These are phyloP conservation scores for Drosophila sordidula DNA, from an alignment of 2,888 invertebrate genomes.

Conservation along the genomic window DNA sequence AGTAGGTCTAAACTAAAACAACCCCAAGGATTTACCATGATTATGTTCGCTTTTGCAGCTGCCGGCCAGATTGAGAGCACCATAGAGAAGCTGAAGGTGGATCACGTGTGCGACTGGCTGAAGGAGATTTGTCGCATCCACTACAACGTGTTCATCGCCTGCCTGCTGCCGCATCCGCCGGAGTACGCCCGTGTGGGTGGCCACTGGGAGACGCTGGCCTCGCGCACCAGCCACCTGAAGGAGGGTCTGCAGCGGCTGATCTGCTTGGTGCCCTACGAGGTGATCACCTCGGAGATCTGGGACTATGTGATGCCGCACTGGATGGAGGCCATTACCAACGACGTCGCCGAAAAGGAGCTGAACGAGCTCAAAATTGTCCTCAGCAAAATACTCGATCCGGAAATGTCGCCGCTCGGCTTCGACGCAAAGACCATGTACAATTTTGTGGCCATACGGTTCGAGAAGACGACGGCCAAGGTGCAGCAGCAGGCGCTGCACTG, in stretches of 20 bases:
- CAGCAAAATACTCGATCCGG: constrained; percentile 98
- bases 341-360: constrained; percentile 95
- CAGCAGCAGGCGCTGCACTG: constrained; percentile 95
- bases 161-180: constrained; percentile 97
- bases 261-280: constrained; percentile 98
- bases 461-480: constrained; percentile 91
- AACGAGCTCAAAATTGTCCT: constrained; percentile 92
- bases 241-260: constrained; percentile 97
- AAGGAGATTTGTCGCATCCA: constrained; percentile 92
- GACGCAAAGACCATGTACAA: constrained; percentile 97
- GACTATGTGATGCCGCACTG: constrained; percentile 99
- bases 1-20: too few species aligned
- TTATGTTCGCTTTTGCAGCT: constrained; percentile 50
- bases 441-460: constrained; percentile 95
- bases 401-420: constrained; percentile 97
- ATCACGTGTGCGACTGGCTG: constrained; percentile 97
- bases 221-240: constrained; percentile 95
- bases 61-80: constrained; percentile 92
- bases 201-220: constrained; percentile 96
- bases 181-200: constrained; percentile 98
- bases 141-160: constrained; percentile 94
- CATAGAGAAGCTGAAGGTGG: constrained; percentile 95
- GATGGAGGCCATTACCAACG: constrained; percentile 98
- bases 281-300: constrained; percentile 98
- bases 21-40: too few species aligned